These are phyloP conservation scores for Pogoniulus pusillus DNA, from an alignment of 2,797 vertebrate species.

Conservation along the genomic window DNA sequence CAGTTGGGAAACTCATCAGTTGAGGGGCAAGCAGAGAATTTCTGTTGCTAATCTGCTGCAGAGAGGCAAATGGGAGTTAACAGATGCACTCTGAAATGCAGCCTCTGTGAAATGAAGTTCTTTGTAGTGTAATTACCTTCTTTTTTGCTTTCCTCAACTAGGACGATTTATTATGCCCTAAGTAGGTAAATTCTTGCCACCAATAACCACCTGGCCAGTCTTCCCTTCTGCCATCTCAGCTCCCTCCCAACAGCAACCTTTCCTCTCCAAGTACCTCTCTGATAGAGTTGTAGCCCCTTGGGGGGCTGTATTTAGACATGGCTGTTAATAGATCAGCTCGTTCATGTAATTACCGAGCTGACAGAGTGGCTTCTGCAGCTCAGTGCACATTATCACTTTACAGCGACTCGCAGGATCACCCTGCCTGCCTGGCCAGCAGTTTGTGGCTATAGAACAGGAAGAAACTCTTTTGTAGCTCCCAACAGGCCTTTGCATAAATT, in stretches of 20 bases:
- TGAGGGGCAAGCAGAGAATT: neutral
- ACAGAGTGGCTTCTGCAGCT: constrained; percentile 11
- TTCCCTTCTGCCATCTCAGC: neutral
- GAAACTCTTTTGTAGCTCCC: neutral
- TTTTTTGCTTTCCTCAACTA: neutral
- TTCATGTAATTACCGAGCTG: constrained; percentile 20
- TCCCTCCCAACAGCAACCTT: neutral
- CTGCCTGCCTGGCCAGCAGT: neutral
- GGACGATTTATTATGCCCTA: neutral
- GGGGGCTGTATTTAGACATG: constrained; percentile 49
- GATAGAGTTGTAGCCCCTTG: constrained; percentile 21
- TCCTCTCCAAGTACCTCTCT: neutral
- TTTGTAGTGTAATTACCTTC: neutral
- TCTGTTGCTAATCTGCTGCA: neutral
- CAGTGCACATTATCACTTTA: neutral
- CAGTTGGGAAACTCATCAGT: neutral
- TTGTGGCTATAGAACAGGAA: neutral
- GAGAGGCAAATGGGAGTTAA: constrained; percentile 1
- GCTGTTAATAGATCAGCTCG: constrained; percentile 25
- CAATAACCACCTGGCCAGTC: neutral
- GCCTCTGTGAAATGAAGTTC: constrained; percentile 12
- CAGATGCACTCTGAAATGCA: neutral
- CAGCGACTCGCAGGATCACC: neutral
- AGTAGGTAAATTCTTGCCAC: constrained; percentile 21
- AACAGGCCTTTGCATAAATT: neutral